phyloP scores from a whole-genome alignment of 2,797 vertebrate species.

The Cryptoblepharus egeriae region DNA sequence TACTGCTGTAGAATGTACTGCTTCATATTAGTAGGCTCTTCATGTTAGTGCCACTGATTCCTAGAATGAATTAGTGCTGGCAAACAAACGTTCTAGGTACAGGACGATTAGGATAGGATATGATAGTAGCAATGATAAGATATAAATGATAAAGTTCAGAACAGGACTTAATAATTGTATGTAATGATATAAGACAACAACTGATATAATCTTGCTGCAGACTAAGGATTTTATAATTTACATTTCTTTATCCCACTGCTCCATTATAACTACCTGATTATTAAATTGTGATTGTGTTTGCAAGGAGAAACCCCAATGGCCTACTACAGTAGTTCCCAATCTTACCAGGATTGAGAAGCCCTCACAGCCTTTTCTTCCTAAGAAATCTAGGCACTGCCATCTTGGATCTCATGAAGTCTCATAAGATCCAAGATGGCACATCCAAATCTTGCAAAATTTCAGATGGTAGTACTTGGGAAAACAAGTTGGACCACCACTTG shows the following conservation, averaged over 20 bases:
- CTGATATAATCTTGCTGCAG: background rate
- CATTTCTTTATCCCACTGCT: rapidly evolving
- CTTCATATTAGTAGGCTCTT: background rate
- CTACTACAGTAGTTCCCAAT: background rate
- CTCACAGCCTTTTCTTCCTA: too few relatives aligned
- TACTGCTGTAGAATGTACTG: background rate
- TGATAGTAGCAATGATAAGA: background rate
- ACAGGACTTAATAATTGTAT: background rate
- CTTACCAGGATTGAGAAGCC: too few relatives aligned
- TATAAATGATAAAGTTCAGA: background rate
- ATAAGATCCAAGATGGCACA: too few relatives aligned
- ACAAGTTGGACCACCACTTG: too few relatives aligned
- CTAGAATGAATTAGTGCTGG: background rate
- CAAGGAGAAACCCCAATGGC: background rate
- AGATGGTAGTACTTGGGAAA: too few relatives aligned
- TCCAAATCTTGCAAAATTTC: too few relatives aligned
- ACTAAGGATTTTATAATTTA: background rate
- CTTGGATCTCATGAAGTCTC: too few relatives aligned
- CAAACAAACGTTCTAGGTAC: background rate
- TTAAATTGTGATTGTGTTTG: background rate
- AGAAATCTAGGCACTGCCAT: too few relatives aligned
- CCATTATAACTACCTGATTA: background rate
- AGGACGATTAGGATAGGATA: background rate
- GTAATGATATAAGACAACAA: background rate
- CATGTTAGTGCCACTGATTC: background rate